phyloP scores from a whole-genome alignment of 2,113 vertebrate genomes.

The Hippocampus guttulatus region DNA sequence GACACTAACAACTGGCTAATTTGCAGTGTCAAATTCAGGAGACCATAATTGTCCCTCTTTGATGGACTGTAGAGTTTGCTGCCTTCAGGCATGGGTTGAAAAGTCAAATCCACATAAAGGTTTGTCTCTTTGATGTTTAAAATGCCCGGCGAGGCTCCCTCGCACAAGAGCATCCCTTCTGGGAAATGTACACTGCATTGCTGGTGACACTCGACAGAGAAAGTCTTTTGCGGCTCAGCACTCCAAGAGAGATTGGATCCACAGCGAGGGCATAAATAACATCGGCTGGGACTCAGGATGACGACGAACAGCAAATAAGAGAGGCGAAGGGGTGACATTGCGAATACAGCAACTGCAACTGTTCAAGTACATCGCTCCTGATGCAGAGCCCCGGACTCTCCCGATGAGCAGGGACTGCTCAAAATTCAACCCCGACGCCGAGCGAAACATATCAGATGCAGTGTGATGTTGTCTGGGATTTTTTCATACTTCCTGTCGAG shows the following conservation, averaged over 20 bases:
- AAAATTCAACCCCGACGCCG: not conserved
- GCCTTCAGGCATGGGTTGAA: constrained; percentile 26
- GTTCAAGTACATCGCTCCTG: constrained; percentile 17
- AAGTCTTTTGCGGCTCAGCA: constrained; percentile 25
- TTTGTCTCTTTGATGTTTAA: constrained; percentile 27
- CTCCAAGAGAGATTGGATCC: constrained; percentile 39
- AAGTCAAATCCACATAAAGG: constrained; percentile 46
- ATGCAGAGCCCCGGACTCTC: constrained; percentile 24
- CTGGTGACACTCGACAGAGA: constrained; percentile 46
- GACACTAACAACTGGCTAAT: constrained; percentile 36
- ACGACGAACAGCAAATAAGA: constrained; percentile 32
- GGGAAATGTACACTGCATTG: constrained; percentile 16
- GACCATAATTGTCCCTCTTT: constrained; percentile 47
- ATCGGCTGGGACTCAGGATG: constrained; percentile 44
- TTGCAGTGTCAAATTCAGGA: constrained; percentile 50
- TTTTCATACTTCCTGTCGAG: not conserved
- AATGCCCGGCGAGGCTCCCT: constrained; percentile 11
- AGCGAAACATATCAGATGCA: not conserved
- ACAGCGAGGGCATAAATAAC: constrained; percentile 53
- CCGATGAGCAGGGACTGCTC: constrained; percentile 6
- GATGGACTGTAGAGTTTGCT: constrained; percentile 3
- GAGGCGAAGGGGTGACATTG: constrained; percentile 34
- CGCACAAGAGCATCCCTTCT: not conserved
- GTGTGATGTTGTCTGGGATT: not conserved
- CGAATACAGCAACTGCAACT: constrained; percentile 17